Percentiles rank a stretch among this genome's conserved stretches.
phyloP scores from a whole-genome alignment of 2,797 vertebrate species.

The Gastrophryne carolinensis region DNA sequence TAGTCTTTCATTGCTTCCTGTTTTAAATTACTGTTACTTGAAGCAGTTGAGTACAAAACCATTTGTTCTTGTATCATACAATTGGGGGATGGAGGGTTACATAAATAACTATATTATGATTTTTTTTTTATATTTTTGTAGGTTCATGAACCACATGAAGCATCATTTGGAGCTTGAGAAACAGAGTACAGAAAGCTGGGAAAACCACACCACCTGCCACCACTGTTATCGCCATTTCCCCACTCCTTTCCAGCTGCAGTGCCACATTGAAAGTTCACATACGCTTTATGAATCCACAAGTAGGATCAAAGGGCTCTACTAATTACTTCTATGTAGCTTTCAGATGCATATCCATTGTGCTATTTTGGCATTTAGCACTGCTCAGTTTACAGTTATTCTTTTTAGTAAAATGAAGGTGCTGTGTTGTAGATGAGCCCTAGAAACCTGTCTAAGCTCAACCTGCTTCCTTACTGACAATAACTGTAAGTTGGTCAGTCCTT shows the following conservation, averaged over 20 bases:
- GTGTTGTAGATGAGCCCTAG: no score
- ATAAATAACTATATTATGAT: slow-evolving; percentile 50
- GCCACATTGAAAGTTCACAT: slow-evolving; percentile 97
- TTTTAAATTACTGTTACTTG: no score
- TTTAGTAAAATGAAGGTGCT: no score
- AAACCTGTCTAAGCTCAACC: no score
- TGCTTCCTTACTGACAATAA: no score
- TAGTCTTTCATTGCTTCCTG: no score
- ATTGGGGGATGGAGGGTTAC: no score
- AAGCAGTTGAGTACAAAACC: no score
- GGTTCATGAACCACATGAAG: slow-evolving; percentile 99
- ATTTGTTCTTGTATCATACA: no score
- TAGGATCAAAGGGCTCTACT: slow-evolving; percentile 64
- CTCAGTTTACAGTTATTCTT: no score
- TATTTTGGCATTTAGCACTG: no score
- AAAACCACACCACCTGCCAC: slow-evolving; percentile 97
- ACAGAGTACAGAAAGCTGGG: slow-evolving; percentile 97
- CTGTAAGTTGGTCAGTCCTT: no score
- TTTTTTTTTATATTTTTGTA: slow-evolving; percentile 63
- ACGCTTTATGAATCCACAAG: slow-evolving; percentile 91
- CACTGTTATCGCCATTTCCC: slow-evolving; percentile 96
- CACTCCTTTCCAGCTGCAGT: slow-evolving; percentile 97
- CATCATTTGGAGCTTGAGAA: slow-evolving; percentile 98
- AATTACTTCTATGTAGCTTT: neutral
- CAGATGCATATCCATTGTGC: neutral